Base-by-base conservation (phyloP, 2,888 invertebrate genomes). In the Deilephila porcellus region DNA sequence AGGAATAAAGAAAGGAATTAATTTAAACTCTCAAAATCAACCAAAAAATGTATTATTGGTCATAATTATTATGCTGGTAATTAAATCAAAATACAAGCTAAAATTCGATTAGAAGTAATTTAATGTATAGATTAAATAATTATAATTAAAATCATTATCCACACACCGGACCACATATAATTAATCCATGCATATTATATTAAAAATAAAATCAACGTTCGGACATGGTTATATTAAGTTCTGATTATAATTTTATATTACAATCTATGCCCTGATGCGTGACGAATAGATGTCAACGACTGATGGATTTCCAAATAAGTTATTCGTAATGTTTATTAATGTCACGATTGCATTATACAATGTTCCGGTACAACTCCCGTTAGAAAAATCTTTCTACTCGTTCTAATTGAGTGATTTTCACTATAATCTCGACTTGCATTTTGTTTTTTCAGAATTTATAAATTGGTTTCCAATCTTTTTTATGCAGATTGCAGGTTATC, bases 341-440 rank as follows among this genome's bases (percentile, higher is more conserved):
- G 67, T 67, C 63, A 34, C n/a, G 25, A 45, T 25, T 52, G 45
- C 25, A 45, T 45, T 67, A 45, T 64, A 67, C 67, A 67, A 25
- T 52, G 67, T 67, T 67, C 67, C 52, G 52, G 25, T 67, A 25
- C 25, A 45, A 17, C 25, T 67, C 52, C 67, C 67, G 67, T 67
- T 67, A 52, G 67, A 67, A 67, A 67, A 67, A 67, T 25, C 52
- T 67, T 67, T 67, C 25, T 25, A 67, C 67, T 52, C 67, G 67
- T 67, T 67, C 67, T 67, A 67, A 67, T 67, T 67, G 67, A 67
- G 67, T 25, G 67, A 52, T 67, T 67, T 52, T 67, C 71, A 71
- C 29, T 45, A 60, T 11, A 60, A 60, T 25, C 17, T 11, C 52
- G 1, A 52, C 52, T 67, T 52, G 45, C 25, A 25, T 25, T 67